A percentile compares a stretch with the other conserved stretches of the same genome.
Evolutionary conservation across 2,888 invertebrate species (phyloP).

Genomic region (Cyclophora albipunctata): DNA sequence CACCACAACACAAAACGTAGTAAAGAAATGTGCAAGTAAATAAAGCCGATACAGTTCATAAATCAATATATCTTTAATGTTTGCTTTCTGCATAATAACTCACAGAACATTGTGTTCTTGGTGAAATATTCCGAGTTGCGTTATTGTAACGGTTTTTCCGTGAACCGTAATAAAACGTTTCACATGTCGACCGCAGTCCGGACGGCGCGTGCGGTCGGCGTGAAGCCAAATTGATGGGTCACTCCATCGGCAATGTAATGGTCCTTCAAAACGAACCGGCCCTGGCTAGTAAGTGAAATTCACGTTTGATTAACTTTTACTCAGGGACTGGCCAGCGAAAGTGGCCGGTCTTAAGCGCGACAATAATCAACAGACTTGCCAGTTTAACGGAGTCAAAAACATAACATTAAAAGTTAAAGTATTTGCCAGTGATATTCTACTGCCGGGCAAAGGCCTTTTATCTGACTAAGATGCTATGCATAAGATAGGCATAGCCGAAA

Average conservation of each 20-base stretch:
- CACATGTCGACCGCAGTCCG: slow-evolving; percentile 61
- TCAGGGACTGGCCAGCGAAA: slow-evolving; percentile 38
- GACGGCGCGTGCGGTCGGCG: slow-evolving; percentile 64
- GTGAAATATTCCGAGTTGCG: slow-evolving; percentile 40
- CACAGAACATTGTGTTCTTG: slow-evolving; percentile 11
- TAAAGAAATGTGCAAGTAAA: too few relatives aligned
- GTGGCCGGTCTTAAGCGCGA: slow-evolving; percentile 21
- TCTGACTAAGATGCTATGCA: too few relatives aligned
- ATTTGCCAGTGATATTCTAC: too few relatives aligned
- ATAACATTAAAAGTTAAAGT: too few relatives aligned
- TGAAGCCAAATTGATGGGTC: slow-evolving; percentile 71
- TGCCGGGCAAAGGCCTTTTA: too few relatives aligned
- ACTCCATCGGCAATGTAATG: slow-evolving; percentile 70
- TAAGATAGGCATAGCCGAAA: too few relatives aligned
- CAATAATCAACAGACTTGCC: slow-evolving; percentile 7
- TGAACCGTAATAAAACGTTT: slow-evolving; percentile 65
- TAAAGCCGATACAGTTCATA: too few relatives aligned
- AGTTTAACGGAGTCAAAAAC: too few relatives aligned
- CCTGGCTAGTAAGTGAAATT: slow-evolving; percentile 66
- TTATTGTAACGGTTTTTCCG: slow-evolving; percentile 62
- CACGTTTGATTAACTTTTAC: slow-evolving; percentile 70
- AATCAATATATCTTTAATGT: neutral
- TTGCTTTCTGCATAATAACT: slow-evolving; percentile 2
- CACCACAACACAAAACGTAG: too few relatives aligned
- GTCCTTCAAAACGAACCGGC: slow-evolving; percentile 69